Evolutionary conservation across 2,888 invertebrate genomes (phyloP).

Genomic region (Rotaria sp.): DNA sequence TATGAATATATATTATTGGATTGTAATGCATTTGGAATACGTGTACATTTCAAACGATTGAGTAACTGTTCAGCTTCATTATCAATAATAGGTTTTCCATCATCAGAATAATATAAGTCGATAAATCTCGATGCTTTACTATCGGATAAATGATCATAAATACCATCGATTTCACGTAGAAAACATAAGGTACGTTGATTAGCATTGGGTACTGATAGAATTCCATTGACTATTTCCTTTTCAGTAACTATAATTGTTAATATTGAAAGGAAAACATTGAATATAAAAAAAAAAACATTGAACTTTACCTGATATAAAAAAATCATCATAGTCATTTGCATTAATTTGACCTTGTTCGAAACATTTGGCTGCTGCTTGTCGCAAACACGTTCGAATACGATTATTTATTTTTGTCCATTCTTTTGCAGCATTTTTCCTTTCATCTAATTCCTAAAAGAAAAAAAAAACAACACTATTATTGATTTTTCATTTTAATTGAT

Average conservation of each 20-base stretch:
- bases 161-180: slow-evolving; percentile 49
- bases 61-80: not conserved
- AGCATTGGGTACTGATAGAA: slow-evolving; percentile 45
- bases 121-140: not conserved
- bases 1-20: not conserved
- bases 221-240: slow-evolving; percentile 46
- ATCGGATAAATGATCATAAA: slow-evolving; percentile 40
- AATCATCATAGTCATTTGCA: not conserved
- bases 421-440: not conserved
- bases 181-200: slow-evolving; percentile 46
- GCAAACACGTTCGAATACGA: slow-evolving; percentile 45
- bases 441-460: not conserved
- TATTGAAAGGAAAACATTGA: not conserved
- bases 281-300: not conserved
- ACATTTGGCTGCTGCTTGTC: slow-evolving; percentile 44
- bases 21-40: not conserved
- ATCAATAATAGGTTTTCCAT: not conserved
- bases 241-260: slow-evolving; percentile 45
- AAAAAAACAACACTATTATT: no score
- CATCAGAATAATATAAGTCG: not conserved
- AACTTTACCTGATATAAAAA: slow-evolving; percentile 42
- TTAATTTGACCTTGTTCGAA: slow-evolving; percentile 13
- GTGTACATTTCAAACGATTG: not conserved
- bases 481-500: no score
- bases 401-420: slow-evolving; percentile 45